Evolutionary conservation across 2,113 vertebrate species (phyloP), one percentile per base, ranked within the genome.

Genomic region (Oncorhynchus keta): DNA sequence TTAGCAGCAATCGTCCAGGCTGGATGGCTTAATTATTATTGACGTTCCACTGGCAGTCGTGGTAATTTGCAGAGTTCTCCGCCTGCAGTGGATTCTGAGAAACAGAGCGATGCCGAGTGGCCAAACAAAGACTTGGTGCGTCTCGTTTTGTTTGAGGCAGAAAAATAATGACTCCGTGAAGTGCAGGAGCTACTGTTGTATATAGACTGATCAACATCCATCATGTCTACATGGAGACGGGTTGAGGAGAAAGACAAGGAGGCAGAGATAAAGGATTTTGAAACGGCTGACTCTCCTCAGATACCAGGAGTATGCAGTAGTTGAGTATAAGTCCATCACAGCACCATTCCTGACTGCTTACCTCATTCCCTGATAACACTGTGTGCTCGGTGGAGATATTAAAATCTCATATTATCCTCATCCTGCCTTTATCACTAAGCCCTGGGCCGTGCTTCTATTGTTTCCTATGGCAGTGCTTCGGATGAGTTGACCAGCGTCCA

Each of bases 1-100:
- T 26, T 6, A 22, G n/a, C 59, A 57, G 51, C 76, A 73, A 72
- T 74, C 72, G 5, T 39, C 12, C 22, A n/a, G 32, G 75, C 9
- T 5, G 4, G 64, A 76, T 35, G 72, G 30, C 82, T 82, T 91
- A 86, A 91, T 89, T 84, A 70, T 80, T 79, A 85, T 88, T 73
- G 86, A 88, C 45, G 70, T 14, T 61, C 59, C 62, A 79, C 39
- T 75, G 65, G 68, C 69, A 66, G 79, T 51, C 57, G 71, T 68
- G 70, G 12, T 80, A 13, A 83, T 84, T 83, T 86, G 67, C 62
- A 28, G 65, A 70, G 61, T 71, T 4, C 3, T 39, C 35, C 20
- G 65, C 26, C 48, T 68, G 28, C 66, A 72, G 49, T 32, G 57
- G 59, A 51, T 77, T 83, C 71, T 1, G 18, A 45, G 61, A 66